Percentiles rank a stretch among this genome's conserved stretches.
phyloP scores from a whole-genome alignment of 2,888 invertebrate genomes.

The Carcina quercana region DNA sequence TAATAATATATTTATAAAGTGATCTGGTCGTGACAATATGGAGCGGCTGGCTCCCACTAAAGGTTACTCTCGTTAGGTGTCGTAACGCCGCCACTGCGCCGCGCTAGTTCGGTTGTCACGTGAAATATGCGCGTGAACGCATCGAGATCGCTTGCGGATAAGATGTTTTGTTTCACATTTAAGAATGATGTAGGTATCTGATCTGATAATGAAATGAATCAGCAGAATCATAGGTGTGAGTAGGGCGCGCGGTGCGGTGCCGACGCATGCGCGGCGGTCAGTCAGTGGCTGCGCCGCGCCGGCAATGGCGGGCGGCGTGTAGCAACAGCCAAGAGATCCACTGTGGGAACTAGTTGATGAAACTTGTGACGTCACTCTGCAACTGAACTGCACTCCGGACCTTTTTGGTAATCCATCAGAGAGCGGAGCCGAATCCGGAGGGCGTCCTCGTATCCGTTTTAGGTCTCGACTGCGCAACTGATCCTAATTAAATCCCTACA shows the following conservation, averaged over 20 bases:
- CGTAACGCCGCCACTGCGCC: slow-evolving; percentile 34
- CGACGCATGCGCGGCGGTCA: slow-evolving; percentile 23
- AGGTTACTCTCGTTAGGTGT: slow-evolving; percentile 70
- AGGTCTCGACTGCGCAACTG: slow-evolving; percentile 66
- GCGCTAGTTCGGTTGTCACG: slow-evolving; percentile 31
- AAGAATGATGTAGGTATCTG: background rate
- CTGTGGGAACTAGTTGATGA: slow-evolving; percentile 57
- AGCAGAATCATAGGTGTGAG: too few species aligned
- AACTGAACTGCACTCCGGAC: slow-evolving; percentile 45
- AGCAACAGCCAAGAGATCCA: slow-evolving; percentile 34
- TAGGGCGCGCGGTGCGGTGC: slow-evolving; percentile 21
- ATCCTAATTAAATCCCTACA: slow-evolving; percentile 74
- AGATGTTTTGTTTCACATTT: too few species aligned
- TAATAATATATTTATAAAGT: slow-evolving; percentile 39
- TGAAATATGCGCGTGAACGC: slow-evolving; percentile 35
- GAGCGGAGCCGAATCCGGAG: slow-evolving; percentile 54
- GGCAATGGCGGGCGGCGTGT: too few species aligned
- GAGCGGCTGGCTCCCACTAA: slow-evolving; percentile 57
- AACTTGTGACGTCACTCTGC: slow-evolving; percentile 48
- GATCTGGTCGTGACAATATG: slow-evolving; percentile 66
- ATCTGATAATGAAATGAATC: slow-evolving; percentile 1
- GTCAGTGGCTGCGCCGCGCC: slow-evolving; percentile 30
- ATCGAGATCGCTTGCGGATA: slow-evolving; percentile 13
- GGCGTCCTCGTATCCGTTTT: slow-evolving; percentile 72
- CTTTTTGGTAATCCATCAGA: slow-evolving; percentile 59